These are phyloP conservation scores for Apostichopus parvimensis DNA, from an alignment of 35 echinoderm and acorn worm genomes.

Conservation along the genomic window DNA sequence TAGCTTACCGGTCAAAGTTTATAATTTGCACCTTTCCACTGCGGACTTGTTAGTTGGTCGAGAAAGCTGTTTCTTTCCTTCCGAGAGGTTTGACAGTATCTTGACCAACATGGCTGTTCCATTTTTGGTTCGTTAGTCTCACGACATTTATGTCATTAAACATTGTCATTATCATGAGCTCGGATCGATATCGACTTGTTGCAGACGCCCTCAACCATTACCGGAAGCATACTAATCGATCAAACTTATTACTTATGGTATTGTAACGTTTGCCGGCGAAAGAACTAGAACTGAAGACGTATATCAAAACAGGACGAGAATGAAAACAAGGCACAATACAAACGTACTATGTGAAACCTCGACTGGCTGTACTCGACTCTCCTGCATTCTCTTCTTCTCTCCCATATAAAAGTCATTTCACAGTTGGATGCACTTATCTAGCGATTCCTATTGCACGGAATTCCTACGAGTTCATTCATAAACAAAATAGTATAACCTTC, in stretches of 20 bases:
- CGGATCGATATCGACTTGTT: constrained; percentile 18
- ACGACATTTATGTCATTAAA: not conserved
- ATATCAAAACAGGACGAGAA: too few relatives aligned
- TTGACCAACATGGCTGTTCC: not conserved
- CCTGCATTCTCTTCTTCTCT: too few relatives aligned
- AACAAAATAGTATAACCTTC: too few relatives aligned
- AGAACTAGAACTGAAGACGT: too few relatives aligned
- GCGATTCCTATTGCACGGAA: too few relatives aligned
- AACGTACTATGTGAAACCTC: too few relatives aligned
- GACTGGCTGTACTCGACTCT: too few relatives aligned
- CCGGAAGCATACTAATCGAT: not conserved
- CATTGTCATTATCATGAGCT: not conserved
- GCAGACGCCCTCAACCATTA: not conserved
- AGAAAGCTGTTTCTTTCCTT: not conserved
- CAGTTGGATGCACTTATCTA: too few relatives aligned
- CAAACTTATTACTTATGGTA: not conserved
- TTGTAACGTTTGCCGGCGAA: not conserved
- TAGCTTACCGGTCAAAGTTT: not conserved
- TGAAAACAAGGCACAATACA: too few relatives aligned
- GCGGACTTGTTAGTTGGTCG: constrained; percentile 6
- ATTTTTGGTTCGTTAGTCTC: too few relatives aligned
- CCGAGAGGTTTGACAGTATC: not conserved
- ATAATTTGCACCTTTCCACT: not conserved
- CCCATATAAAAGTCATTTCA: too few relatives aligned
- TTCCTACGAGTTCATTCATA: too few relatives aligned